Evolutionary conservation across 2,113 vertebrate species (phyloP).

Genomic region (Tringa solitaria): DNA sequence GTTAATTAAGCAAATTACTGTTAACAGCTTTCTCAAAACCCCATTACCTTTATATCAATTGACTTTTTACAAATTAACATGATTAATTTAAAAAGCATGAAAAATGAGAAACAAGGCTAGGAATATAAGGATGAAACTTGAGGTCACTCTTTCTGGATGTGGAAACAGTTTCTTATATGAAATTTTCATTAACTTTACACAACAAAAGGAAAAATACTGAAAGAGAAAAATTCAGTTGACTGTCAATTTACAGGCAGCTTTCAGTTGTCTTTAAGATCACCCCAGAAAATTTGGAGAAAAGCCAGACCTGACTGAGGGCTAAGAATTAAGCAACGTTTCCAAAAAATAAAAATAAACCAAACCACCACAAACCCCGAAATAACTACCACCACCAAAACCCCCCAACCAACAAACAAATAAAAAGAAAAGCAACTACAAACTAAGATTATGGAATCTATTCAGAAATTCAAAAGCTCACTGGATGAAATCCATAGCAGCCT

Average conservation of each 20-base stretch:
- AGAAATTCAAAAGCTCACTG: background rate
- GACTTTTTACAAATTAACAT: constrained; percentile 49
- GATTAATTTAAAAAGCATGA: constrained; percentile 48
- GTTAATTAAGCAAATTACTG: constrained; percentile 67
- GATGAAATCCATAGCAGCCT: background rate
- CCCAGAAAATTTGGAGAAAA: background rate
- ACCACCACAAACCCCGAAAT: no score
- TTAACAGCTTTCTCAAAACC: constrained; percentile 60
- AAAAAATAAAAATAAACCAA: background rate
- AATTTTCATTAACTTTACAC: background rate
- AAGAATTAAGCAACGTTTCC: background rate
- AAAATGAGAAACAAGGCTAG: constrained; percentile 26
- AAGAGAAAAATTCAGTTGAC: background rate
- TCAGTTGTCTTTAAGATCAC: background rate
- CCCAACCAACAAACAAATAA: background rate
- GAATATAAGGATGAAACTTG: constrained; percentile 4
- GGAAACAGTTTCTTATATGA: background rate
- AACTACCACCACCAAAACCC: no score
- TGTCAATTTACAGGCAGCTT: background rate
- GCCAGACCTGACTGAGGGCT: background rate
- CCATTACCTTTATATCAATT: constrained; percentile 61
- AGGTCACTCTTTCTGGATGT: constrained; percentile 19
- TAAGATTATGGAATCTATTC: background rate
- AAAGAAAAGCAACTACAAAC: background rate
- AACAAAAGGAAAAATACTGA: background rate